phyloP scores from a whole-genome alignment of 2,113 vertebrate species.

The Gobiocypris rarus region DNA sequence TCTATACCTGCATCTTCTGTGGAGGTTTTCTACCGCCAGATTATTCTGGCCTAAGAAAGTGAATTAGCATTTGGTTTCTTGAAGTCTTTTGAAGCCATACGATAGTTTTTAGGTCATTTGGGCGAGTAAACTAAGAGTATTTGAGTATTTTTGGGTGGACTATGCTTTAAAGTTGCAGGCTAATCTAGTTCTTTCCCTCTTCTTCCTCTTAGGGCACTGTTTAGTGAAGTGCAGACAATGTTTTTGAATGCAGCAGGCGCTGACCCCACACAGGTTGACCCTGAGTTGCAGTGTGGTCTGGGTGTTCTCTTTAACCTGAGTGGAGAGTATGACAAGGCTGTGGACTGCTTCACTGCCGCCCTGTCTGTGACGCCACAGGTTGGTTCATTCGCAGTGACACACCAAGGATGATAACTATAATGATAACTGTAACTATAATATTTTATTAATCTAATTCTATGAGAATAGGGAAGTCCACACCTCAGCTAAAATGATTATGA shows the following conservation, averaged over 20 bases:
- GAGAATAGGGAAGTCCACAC: not conserved
- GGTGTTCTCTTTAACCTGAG: constrained; percentile 98
- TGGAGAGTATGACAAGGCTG: constrained; percentile 95
- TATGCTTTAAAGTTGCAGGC: not conserved
- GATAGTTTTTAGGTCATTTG: too few species aligned
- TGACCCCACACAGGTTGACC: constrained; percentile 86
- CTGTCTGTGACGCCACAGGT: constrained; percentile 91
- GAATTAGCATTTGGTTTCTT: too few species aligned
- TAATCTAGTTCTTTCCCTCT: not conserved
- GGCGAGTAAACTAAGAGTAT: too few species aligned
- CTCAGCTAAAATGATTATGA: too few species aligned
- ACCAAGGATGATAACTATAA: not conserved
- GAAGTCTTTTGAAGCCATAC: too few species aligned
- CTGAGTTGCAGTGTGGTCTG: constrained; percentile 95
- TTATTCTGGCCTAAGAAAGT: too few species aligned
- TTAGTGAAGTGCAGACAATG: constrained; percentile 90
- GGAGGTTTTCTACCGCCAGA: too few species aligned
- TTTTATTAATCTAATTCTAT: not conserved
- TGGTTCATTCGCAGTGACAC: constrained; percentile 29
- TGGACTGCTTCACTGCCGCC: constrained; percentile 95
- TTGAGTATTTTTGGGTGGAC: too few species aligned
- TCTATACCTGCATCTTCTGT: not conserved
- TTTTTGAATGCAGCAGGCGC: constrained; percentile 88
- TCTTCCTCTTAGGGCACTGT: constrained; percentile 80
- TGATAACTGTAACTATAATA: too few species aligned